Evolutionary conservation across 2,888 invertebrate genomes (phyloP), one percentile per base, ranked within the genome.

Genomic region (Mechanitis messenoides): DNA sequence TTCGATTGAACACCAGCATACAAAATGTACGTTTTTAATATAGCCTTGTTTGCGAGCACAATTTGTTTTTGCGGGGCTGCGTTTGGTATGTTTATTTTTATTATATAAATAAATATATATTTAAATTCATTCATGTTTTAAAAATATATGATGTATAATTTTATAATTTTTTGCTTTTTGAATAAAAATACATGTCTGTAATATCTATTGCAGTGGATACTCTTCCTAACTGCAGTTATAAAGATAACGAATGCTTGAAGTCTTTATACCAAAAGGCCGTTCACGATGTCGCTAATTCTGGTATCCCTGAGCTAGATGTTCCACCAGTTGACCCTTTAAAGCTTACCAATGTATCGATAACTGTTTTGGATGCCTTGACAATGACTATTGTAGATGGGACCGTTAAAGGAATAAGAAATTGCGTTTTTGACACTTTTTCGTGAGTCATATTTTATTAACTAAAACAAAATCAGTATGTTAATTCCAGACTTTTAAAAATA

Each of bases 21-120:
- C 53, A 66, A 50, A 61, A 68, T 68, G 68, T 66, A 56, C 46
- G 58, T 59, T 61, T 59, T 63, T 3, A 59, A 61, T 55, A 28
- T 53, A 5, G 12, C 58, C 12, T 53, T 66, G 42, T 31, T 66
- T 45, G 20, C 47, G 53, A 45, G 57, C 11, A 45, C 59, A 7
- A 12, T 68, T 33, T 60, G 59, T 28, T 58, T 59, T 46, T 60
- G 58, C 56, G 59, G 64, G 31, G 61, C 68, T 45, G 46, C 56
- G 11, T 67, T 58, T 45, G 68, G 68, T 68, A 57, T 65, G 68
- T 20, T 7, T 54, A 53, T 9, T 38, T 54, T 47, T 56, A 50
- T 60, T 54, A 54, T 33, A 20, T 55, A 4, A 47, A 50, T 60
- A 47, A 38, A 45, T 55, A 20, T 20, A 20, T 20, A 20, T 20